These are phyloP conservation scores for Cheirogaleus major DNA, from an alignment of 2,797 vertebrate genomes.

Conservation along the genomic window DNA sequence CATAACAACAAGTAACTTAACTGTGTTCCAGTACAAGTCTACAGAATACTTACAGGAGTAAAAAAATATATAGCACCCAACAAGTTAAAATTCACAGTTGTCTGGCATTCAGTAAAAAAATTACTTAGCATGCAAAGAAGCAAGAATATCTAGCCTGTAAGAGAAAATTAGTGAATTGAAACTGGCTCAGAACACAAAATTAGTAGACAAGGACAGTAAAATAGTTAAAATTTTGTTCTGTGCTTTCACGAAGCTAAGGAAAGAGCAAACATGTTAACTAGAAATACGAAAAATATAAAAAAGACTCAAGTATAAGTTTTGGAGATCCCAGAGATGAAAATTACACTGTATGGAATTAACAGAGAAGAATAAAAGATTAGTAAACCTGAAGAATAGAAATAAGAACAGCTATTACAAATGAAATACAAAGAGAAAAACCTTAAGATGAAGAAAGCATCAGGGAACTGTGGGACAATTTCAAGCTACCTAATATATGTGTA, in stretches of 20 bases:
- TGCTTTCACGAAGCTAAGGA: background rate
- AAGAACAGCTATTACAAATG: background rate
- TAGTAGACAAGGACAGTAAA: background rate
- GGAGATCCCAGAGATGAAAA: background rate
- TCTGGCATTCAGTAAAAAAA: background rate
- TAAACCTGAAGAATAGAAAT: background rate
- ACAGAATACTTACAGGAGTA: background rate
- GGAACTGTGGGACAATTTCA: background rate
- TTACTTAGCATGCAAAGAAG: background rate
- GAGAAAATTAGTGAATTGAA: background rate
- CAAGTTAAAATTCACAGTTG: background rate
- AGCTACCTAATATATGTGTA: background rate
- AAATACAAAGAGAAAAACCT: background rate
- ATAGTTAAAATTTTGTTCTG: background rate
- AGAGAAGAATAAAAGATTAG: background rate
- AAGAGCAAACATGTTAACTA: background rate
- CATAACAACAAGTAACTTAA: background rate
- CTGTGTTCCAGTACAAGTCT: background rate
- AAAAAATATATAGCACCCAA: background rate
- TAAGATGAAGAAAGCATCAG: background rate
- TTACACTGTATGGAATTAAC: background rate
- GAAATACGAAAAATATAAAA: background rate
- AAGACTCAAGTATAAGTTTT: background rate
- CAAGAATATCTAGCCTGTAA: background rate
- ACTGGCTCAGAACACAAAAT: background rate